phyloP scores from a whole-genome alignment of 2,797 vertebrate genomes.

The Leucoraja ocellata region DNA sequence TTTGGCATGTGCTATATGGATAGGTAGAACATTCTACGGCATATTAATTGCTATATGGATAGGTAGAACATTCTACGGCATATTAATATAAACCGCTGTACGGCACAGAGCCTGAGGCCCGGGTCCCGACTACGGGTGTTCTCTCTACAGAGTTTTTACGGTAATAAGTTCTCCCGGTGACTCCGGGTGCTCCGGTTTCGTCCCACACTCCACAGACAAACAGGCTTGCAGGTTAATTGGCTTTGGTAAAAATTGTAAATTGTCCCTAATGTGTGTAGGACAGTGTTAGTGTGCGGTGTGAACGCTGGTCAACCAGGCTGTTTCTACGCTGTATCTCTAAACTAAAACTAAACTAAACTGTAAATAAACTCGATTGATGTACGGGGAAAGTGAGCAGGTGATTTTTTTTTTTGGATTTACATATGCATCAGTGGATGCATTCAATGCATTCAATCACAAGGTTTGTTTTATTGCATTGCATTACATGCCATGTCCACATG shows the following conservation, averaged over 20 bases:
- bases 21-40: neutral
- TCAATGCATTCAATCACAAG: neutral
- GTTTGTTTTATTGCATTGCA: neutral
- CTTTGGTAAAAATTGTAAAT: no score
- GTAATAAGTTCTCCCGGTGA: no score
- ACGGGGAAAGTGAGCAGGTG: neutral
- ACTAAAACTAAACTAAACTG: neutral
- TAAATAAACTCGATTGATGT: neutral
- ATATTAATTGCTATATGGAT: neutral
- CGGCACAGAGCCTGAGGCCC: no score
- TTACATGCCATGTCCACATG: constrained; percentile 40
- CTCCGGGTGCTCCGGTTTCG: no score
- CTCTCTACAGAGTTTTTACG: no score
- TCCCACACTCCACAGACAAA: no score
- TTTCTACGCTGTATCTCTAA: no score
- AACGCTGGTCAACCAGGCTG: no score
- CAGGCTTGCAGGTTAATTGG: no score
- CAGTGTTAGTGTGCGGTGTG: no score
- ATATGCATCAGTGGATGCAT: neutral
- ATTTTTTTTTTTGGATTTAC: neutral
- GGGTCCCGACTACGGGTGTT: no score
- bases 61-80: neutral
- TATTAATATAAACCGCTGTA: neutral
- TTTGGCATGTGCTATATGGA: neutral
- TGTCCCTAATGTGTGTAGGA: no score